A percentile compares a stretch with the other conserved stretches of the same genome.
Conservation (phyloP, 2,888 invertebrate species). For the Microdon myrmicae region DNA sequence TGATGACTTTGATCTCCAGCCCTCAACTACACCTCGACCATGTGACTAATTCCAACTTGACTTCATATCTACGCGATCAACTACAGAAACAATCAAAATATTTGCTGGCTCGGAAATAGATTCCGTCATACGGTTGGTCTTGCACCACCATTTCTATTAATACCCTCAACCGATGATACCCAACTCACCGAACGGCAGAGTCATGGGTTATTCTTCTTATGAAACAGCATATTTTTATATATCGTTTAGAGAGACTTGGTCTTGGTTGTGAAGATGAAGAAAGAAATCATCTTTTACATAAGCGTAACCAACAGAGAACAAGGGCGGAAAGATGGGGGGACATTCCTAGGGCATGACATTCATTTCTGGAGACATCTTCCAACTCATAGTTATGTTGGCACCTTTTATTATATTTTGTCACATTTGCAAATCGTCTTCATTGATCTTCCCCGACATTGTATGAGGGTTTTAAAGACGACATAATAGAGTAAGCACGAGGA, state of each 20-base stretch:
- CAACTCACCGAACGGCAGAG: neutral
- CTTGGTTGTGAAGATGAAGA: constrained; percentile 22
- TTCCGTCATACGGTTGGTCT: constrained; percentile 23
- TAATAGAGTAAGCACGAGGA: no score
- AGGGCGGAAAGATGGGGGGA: no score
- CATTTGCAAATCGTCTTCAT: no score
- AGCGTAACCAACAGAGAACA: constrained; percentile 8
- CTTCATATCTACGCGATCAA: constrained; percentile 6
- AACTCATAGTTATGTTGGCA: no score
- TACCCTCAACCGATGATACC: constrained; percentile 6
- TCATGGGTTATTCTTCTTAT: constrained; percentile 10
- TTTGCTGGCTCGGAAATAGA: constrained; percentile 44
- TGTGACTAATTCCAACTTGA: constrained; percentile 37
- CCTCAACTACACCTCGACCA: no score
- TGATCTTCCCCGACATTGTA: no score
- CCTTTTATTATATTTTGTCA: no score
- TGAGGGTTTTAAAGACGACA: no score
- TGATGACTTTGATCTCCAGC: constrained; percentile 44
- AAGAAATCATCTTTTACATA: constrained; percentile 26
- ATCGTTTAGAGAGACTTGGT: constrained; percentile 1
- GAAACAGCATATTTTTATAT: constrained; percentile 12
- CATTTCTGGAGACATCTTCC: no score
- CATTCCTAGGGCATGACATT: no score
- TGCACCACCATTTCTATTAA: constrained; percentile 36
- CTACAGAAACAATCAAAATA: constrained; percentile 32